These are phyloP conservation scores for Lycaon pictus DNA, from an alignment of 2,113 vertebrate species.

Conservation along the genomic window DNA sequence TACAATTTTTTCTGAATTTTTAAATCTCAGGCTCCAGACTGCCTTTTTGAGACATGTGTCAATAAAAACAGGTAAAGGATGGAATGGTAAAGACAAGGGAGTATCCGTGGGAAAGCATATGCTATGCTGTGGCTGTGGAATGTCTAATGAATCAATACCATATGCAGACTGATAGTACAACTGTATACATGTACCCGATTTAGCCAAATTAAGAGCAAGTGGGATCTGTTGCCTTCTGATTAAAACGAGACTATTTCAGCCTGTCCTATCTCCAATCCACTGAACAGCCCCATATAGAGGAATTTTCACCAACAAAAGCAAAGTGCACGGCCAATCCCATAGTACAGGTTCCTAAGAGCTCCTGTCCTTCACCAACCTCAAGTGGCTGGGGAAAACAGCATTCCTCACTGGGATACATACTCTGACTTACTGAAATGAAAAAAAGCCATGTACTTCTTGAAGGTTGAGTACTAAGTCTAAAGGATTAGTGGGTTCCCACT, in stretches of 20 bases:
- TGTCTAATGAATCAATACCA: slow-evolving; percentile 53
- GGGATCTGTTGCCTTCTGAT: slow-evolving; percentile 68
- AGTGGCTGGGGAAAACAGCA: background rate
- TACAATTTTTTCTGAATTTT: background rate
- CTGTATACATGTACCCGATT: slow-evolving; percentile 68
- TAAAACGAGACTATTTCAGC: slow-evolving; percentile 63
- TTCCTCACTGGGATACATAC: background rate
- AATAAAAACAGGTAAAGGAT: slow-evolving; percentile 45
- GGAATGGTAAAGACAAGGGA: background rate
- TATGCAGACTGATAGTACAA: slow-evolving; percentile 58
- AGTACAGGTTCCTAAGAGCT: background rate
- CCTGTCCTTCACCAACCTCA: background rate
- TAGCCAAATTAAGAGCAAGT: slow-evolving; percentile 67
- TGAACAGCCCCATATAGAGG: background rate
- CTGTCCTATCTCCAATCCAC: background rate
- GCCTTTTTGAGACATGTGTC: background rate
- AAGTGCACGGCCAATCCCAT: background rate
- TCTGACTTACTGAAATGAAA: background rate
- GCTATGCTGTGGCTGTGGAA: background rate
- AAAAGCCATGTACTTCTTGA: background rate
- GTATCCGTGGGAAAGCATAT: slow-evolving; percentile 25
- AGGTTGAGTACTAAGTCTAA: background rate
- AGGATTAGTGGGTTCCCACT: background rate
- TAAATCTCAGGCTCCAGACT: background rate
- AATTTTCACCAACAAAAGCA: background rate